phyloP scores from a whole-genome alignment of 2,888 invertebrate species.

The Stenodera caucasica region DNA sequence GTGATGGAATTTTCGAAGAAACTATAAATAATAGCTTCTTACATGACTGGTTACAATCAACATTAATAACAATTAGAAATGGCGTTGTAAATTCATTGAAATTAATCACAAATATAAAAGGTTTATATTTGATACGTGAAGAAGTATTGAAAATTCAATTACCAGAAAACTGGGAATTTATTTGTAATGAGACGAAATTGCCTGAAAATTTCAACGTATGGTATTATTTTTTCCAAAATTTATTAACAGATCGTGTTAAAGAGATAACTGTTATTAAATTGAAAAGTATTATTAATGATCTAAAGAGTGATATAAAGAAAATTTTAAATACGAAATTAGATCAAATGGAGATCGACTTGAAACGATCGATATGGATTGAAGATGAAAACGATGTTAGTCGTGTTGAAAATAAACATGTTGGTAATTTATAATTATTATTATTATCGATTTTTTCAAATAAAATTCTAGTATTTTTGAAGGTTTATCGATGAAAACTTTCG shows the following conservation, averaged over 20 bases:
- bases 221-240: slow-evolving; percentile 71
- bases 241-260: slow-evolving; percentile 70
- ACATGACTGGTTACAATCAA: slow-evolving; percentile 67
- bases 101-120: slow-evolving; percentile 69
- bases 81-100: slow-evolving; percentile 65
- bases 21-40: slow-evolving; percentile 54
- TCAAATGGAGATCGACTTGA: slow-evolving; percentile 58
- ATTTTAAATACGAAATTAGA: slow-evolving; percentile 38
- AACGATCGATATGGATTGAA: slow-evolving; percentile 76
- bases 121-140: slow-evolving; percentile 71
- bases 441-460: slow-evolving; percentile 8
- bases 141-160: slow-evolving; percentile 68
- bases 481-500: slow-evolving; percentile 76
- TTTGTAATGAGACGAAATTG: slow-evolving; percentile 66
- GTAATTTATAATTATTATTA: slow-evolving; percentile 38
- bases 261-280: slow-evolving; percentile 60
- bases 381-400: slow-evolving; percentile 59
- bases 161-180: slow-evolving; percentile 64
- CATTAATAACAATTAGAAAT: slow-evolving; percentile 59
- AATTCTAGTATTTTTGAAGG: slow-evolving; percentile 35
- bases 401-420: slow-evolving; percentile 49
- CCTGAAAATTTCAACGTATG: slow-evolving; percentile 66
- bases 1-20: slow-evolving; percentile 28
- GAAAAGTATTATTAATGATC: slow-evolving; percentile 45
- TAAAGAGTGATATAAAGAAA: slow-evolving; percentile 53